Base-by-base conservation (phyloP, 2,113 vertebrate species). In the Eleginops maclovinus region DNA sequence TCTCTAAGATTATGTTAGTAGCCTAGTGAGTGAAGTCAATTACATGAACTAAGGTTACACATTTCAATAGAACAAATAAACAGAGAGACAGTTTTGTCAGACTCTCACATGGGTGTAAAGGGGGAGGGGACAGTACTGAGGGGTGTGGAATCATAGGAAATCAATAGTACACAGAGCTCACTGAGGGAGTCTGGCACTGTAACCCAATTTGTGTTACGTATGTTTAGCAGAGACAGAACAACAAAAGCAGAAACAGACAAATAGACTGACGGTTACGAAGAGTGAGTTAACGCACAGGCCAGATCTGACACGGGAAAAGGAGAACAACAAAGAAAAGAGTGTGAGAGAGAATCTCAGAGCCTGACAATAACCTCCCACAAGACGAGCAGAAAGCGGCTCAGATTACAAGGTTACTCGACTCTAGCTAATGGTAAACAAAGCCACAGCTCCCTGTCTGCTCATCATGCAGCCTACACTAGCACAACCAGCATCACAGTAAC, bases 201-300 rank as follows among this genome's bases (percentile, higher is more conserved):
- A 93, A 93, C 88, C 83, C 56, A 91, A 94, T 93, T 92, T 91
- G 77, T 88, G 79, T 55, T 83, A n/a, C n/a, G n/a, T 61, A 73
- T 76, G 86, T 92, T 47, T 50, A 79, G 69, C 61, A 75, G 78
- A 83, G 62, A 69, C 56, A 54, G 22, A 81, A 44, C 16, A 68
- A 79, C 69, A 64, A 64, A 67, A 76, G 44, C 55, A 24, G 24
- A 62, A 21, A 50, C 26, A 60, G 9, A 58, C 53, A 86, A 63
- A 28, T 4, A 49, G 64, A 73, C 50, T 10, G 70, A 63, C 51
- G 53, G 14, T 76, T 31, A 31, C 69, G 2, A 4, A 31, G 41
- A 64, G 26, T 1, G 2, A 55, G 51, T 41, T 15, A 77, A 71
- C 1, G 24, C 68, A 21, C 11, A 26, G 69, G 58, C 63, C 54